Evolutionary conservation across 2,888 invertebrate species (phyloP).

Genomic region (Meteorus colon): DNA sequence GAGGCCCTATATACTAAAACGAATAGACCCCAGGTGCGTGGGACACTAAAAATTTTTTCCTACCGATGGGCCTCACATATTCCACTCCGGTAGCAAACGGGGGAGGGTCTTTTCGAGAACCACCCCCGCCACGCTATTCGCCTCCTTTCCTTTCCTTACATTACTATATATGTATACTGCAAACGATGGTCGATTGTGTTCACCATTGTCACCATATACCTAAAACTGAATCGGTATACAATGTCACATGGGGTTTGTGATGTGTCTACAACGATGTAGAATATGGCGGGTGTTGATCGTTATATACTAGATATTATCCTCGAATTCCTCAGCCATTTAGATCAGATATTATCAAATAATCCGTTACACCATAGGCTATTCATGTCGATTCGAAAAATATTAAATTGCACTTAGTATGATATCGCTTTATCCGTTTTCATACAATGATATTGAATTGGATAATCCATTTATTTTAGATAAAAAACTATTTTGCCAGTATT

Average conservation of each 20-base stretch:
- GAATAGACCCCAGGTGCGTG: slow-evolving; percentile 67
- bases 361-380: too few species aligned
- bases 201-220: slow-evolving; percentile 1
- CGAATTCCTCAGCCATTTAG: neutral
- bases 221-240: slow-evolving; percentile 22
- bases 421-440: too few species aligned
- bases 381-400: too few species aligned
- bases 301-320: neutral
- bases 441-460: too few species aligned
- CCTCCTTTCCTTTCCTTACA: neutral
- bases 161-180: neutral
- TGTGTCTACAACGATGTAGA: neutral
- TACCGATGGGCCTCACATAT: slow-evolving; percentile 47
- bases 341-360: neutral
- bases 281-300: slow-evolving; percentile 7
- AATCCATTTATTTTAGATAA: too few species aligned
- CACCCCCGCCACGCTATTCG: slow-evolving; percentile 63
- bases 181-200: slow-evolving; percentile 4
- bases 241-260: slow-evolving; percentile 24
- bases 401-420: too few species aligned
- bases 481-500: too few species aligned
- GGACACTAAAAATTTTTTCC: slow-evolving; percentile 62
- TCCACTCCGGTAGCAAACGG: slow-evolving; percentile 59
- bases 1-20: slow-evolving; percentile 64
- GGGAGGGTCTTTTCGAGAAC: slow-evolving; percentile 65